Percentiles rank a stretch among this genome's conserved stretches.
These are phyloP conservation scores for Streptopelia turtur DNA, from an alignment of 2,797 vertebrate genomes.

Conservation along the genomic window DNA sequence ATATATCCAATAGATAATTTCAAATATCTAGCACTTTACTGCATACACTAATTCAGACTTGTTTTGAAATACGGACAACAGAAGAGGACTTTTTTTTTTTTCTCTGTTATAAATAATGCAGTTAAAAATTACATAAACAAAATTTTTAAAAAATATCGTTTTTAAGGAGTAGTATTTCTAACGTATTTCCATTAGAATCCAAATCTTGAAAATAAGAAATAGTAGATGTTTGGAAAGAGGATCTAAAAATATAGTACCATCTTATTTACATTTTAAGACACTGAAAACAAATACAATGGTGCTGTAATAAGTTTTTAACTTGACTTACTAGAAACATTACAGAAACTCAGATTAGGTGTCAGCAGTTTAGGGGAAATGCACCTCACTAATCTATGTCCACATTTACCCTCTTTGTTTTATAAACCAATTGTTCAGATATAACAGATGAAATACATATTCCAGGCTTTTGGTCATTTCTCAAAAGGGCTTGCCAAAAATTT, in stretches of 20 bases:
- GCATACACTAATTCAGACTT: background rate
- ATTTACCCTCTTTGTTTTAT: background rate
- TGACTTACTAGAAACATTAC: background rate
- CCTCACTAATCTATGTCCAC: background rate
- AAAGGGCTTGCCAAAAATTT: background rate
- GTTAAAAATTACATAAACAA: background rate
- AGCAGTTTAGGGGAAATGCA: background rate
- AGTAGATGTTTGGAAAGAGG: background rate
- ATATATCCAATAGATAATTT: background rate
- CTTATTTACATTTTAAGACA: background rate
- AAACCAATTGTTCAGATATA: background rate
- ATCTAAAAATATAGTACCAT: background rate
- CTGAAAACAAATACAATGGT: background rate
- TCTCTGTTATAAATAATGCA: background rate
- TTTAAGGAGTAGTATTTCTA: background rate
- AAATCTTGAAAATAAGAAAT: background rate
- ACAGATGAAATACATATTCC: background rate
- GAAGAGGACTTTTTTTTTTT: background rate
- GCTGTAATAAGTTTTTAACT: background rate
- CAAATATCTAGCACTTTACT: background rate
- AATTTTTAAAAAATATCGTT: background rate
- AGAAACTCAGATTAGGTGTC: background rate
- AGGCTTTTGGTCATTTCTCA: background rate
- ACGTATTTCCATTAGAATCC: background rate
- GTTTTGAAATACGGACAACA: background rate